Evolutionary conservation across 2,888 invertebrate genomes (phyloP).

Genomic region (Zaprionus obscuricornis): DNA sequence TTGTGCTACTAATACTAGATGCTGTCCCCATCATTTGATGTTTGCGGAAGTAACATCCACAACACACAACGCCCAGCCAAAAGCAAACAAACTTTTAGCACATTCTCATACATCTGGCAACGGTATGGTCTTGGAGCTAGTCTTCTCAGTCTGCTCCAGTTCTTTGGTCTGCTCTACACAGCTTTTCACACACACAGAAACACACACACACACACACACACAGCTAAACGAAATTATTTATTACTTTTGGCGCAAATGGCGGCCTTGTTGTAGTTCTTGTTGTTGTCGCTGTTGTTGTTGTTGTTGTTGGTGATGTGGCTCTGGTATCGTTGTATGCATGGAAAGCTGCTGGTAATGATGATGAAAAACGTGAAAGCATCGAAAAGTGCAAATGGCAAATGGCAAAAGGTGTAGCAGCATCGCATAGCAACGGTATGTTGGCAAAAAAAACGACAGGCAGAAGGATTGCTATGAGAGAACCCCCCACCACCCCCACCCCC

Average conservation of each 20-base stretch:
- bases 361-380: slow-evolving; percentile 79
- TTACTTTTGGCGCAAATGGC: slow-evolving; percentile 65
- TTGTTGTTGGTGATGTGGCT: slow-evolving; percentile 12
- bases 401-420: slow-evolving; percentile 49
- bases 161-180: slow-evolving; percentile 40
- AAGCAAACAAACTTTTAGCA: slow-evolving; percentile 78
- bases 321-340: slow-evolving; percentile 19
- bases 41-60: slow-evolving; percentile 72
- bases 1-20: neutral
- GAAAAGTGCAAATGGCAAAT: slow-evolving; percentile 79
- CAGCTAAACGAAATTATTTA: slow-evolving; percentile 78
- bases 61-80: slow-evolving; percentile 24
- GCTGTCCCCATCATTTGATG: slow-evolving; percentile 53
- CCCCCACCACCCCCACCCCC: neutral
- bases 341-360: slow-evolving; percentile 73
- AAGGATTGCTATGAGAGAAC: slow-evolving; percentile 61
- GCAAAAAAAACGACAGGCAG: slow-evolving; percentile 53
- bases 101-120: slow-evolving; percentile 51
- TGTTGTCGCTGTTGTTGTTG: slow-evolving; percentile 27
- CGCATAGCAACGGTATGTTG: slow-evolving; percentile 13
- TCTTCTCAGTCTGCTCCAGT: slow-evolving; percentile 46
- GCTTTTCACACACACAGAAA: too few species aligned
- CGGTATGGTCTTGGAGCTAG: slow-evolving; percentile 18
- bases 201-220: too few species aligned
- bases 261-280: slow-evolving; percentile 22